Conservation (phyloP, 2,888 invertebrate genomes). For the Omphaloscelis lunosa region DNA sequence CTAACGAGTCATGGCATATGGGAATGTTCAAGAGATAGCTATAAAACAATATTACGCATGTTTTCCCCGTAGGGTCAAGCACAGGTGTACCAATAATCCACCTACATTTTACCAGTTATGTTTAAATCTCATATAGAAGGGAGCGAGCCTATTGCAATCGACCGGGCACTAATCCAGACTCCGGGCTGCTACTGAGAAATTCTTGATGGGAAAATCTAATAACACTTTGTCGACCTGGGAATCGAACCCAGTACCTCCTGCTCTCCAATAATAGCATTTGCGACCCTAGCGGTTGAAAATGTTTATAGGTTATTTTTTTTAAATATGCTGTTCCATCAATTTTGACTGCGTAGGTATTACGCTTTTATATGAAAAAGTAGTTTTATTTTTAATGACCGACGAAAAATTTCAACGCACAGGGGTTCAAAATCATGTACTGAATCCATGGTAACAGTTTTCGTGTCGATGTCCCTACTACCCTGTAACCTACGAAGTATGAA, state of each 20-base stretch:
- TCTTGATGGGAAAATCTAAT: background rate
- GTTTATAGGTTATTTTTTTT: too few species aligned
- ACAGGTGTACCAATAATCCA: background rate
- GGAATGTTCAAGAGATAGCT: conserved; percentile 4
- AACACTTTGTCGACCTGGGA: background rate
- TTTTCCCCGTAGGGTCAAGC: background rate
- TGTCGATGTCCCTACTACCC: too few species aligned
- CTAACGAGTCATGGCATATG: conserved; percentile 12
- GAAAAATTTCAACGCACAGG: too few species aligned
- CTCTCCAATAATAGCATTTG: background rate
- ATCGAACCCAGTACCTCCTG: background rate
- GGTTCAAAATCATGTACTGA: too few species aligned
- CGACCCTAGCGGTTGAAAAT: too few species aligned
- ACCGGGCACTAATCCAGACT: background rate
- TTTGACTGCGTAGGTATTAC: too few species aligned
- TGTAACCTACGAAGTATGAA: background rate
- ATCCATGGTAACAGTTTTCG: too few species aligned
- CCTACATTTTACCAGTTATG: background rate
- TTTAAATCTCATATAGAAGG: background rate
- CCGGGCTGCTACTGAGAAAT: background rate
- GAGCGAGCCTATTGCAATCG: background rate
- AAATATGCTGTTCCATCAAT: too few species aligned
- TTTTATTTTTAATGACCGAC: too few species aligned
- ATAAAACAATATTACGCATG: background rate
- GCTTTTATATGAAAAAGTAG: too few species aligned